These are phyloP conservation scores for Muscicapa comitata DNA, from an alignment of 2,797 vertebrate genomes.

Conservation along the genomic window DNA sequence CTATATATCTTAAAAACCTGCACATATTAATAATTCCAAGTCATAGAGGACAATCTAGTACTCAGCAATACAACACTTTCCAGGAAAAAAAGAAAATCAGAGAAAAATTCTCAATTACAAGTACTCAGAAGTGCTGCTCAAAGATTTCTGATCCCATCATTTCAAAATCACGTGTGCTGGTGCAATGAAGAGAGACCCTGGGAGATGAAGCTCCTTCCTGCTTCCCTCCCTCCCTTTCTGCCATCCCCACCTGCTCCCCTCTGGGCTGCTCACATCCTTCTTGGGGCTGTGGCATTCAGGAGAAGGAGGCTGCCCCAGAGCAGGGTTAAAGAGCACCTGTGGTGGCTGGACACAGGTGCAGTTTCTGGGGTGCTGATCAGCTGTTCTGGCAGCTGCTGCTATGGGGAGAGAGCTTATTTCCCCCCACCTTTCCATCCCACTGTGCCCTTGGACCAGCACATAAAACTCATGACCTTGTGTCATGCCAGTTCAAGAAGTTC, in stretches of 20 bases:
- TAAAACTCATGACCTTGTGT: neutral
- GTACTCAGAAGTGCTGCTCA: neutral
- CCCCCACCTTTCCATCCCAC: neutral
- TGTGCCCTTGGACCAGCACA: neutral
- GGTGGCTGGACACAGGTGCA: neutral
- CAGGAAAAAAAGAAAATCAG: neutral
- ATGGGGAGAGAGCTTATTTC: neutral
- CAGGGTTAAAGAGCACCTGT: accelerated
- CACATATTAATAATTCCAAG: neutral
- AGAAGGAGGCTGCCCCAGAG: neutral
- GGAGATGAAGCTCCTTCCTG: neutral
- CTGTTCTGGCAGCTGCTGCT: neutral
- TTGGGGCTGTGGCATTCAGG: accelerated
- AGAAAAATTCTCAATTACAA: neutral
- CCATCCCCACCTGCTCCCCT: neutral
- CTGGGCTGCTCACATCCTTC: accelerated
- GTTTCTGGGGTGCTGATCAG: neutral
- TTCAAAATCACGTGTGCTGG: neutral
- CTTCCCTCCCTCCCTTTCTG: neutral
- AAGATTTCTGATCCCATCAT: neutral
- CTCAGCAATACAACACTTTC: neutral
- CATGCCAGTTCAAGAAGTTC: neutral
- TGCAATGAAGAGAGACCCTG: neutral
- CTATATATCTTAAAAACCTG: neutral
- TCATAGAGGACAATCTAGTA: neutral